Conservation (phyloP, 1,140 invertebrate genomes). For the Artemia franciscana region DNA sequence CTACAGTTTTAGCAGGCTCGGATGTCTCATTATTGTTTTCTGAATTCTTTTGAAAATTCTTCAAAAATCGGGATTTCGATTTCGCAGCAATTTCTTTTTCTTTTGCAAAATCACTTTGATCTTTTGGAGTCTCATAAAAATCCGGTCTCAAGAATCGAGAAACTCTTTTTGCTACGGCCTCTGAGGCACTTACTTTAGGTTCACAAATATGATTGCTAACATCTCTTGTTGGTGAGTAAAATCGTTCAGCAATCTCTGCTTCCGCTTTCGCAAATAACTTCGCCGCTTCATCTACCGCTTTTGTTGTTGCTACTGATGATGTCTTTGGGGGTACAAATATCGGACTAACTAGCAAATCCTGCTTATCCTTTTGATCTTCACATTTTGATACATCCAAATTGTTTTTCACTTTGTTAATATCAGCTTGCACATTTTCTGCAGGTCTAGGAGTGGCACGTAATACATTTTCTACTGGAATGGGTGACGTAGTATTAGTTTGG, state of each 20-base stretch:
- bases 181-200: too few relatives aligned
- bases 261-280: slow-evolving; percentile 18
- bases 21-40: slow-evolving; percentile 17
- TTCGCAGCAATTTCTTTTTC: slow-evolving; percentile 22
- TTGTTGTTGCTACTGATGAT: too few relatives aligned
- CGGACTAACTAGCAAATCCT: too few relatives aligned
- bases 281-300: background rate
- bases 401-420: too few relatives aligned
- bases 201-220: background rate
- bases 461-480: too few relatives aligned
- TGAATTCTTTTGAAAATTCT: slow-evolving; percentile 24
- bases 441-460: too few relatives aligned
- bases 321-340: too few relatives aligned
- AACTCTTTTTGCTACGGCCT: slow-evolving; percentile 4
- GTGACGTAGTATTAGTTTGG: too few relatives aligned
- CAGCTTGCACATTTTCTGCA: too few relatives aligned
- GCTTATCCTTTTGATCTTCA: too few relatives aligned
- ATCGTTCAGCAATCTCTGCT: slow-evolving; percentile 8
- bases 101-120: slow-evolving; percentile 38
- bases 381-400: too few relatives aligned
- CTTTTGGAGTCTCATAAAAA: slow-evolving; percentile 44
- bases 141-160: slow-evolving; percentile 32
- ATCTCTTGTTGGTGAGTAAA: background rate
- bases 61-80: slow-evolving; percentile 20
- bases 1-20: background rate